Evolutionary conservation across 2,113 vertebrate species (phyloP), one percentile per base, ranked within the genome.

Genomic region (Halcyon senegalensis): DNA sequence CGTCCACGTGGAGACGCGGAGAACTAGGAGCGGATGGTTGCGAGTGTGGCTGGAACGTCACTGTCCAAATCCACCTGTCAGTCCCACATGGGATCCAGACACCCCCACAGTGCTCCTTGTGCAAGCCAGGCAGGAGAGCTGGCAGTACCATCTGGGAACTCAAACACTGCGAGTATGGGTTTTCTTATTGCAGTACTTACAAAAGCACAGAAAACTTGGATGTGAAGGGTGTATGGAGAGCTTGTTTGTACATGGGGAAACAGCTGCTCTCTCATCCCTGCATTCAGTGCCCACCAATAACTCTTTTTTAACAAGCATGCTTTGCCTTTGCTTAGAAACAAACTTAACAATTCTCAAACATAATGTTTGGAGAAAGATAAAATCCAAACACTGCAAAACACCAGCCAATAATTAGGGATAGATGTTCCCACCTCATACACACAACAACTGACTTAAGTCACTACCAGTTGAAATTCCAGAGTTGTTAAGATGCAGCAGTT

Each of bases 291-390:
- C 84, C 93, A 87, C 84, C 69, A 72, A 59, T 94, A 87, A 94
- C 10, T 92, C 78, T 85, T 56, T 94, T 94, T 90, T 87, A 94
- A 95, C 81, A 94, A 85, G 81, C 84, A 23, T 11, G 41, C 76
- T 88, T 62, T 81, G 74, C 90, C 83, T 92, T 74, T 44, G 64
- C n/a, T 58, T 31, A 84, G 81, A 76, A 94, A 69, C 66, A 73
- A 62, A 33, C 74, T 41, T 33, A 85, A 72, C 73, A 94, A 68
- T 60, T 95, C 75, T 64, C 84, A 84, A 59, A 64, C 76, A 78
- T 9, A 30, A 39, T 5, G 87, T 25, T 63, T 66, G 59, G 67
- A 93, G 53, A 76, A 87, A 84, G 81, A 63, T 35, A 87, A 91
- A 93, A 76, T 25, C 53, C 87, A 85, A 91, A 53, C 48, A 58